Evolutionary conservation across 2,888 invertebrate species (phyloP), one percentile per base, ranked within the genome.

Genomic region (Syrista parreyssii): DNA sequence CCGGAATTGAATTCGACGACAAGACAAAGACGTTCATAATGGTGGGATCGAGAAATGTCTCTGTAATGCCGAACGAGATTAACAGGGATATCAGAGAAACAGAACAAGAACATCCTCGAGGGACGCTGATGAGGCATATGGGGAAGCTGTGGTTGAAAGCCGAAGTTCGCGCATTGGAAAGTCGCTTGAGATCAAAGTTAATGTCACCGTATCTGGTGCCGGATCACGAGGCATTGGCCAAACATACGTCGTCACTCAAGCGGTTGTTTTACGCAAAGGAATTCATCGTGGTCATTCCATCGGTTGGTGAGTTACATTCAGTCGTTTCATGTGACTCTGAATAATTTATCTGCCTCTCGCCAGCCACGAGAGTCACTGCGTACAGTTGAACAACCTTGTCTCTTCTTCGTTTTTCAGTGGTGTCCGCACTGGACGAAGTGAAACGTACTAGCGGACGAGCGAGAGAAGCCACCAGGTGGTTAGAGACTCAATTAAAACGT

Each of bases 401-500:
- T 4, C 15, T 69, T n/a, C 23, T 11, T 69, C 82, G 80, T 86
- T 86, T 93, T 93, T 15, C 92, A 98, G 98, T 98, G 82, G 94
- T 98, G 78, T 97, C 96, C 86, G 96, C 96, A 82, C 92, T 98
- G 89, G 98, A 98, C 91, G 96, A 97, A 86, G 92, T 97, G 86
- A 98, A 98, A 92, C 96, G 96, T 80, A 96, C 96, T 83, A 96
- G 96, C 86, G 94, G 95, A 82, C 94, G 95, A 82, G 98, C 98
- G 0, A 94, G 98, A 76, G 97, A 98, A 89, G 97, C 97, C 4
- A 98, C 98, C 79, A 96, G 98, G 83, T 98, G 98, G 98, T 92
- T 98, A 82, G 98, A 98, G 92, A 93, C 94, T 68, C 97, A 98
- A 89, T 95, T 98, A 82, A 95, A 95, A 84, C 95, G 95, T 82